These are phyloP conservation scores for Chinchilla lanigera DNA, from an alignment of 2,113 vertebrate genomes.

Conservation along the genomic window DNA sequence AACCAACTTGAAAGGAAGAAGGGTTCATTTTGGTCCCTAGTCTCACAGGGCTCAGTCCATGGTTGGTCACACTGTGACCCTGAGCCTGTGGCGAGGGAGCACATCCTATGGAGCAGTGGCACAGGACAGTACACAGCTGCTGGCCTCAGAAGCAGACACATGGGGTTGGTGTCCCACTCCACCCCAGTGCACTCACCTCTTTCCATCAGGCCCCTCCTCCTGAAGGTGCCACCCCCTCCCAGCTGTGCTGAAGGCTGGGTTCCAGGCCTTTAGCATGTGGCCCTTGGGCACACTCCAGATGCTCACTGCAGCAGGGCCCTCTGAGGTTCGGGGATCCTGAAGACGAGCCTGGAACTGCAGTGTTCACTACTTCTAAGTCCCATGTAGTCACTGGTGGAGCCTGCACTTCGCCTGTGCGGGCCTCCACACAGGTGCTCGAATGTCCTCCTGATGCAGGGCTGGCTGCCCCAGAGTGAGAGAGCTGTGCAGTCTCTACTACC, in stretches of 20 bases:
- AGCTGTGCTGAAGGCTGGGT: neutral
- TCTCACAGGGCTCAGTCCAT: neutral
- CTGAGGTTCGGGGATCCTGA: neutral
- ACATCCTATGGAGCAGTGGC: neutral
- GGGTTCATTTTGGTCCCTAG: neutral
- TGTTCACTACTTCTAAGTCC: neutral
- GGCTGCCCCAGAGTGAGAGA: neutral
- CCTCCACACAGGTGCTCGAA: no score
- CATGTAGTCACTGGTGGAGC: accelerated
- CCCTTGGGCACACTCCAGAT: neutral
- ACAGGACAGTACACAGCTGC: neutral
- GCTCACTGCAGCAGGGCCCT: no score
- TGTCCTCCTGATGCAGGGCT: neutral
- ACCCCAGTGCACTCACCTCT: neutral
- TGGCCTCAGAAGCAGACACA: neutral
- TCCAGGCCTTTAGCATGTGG: neutral
- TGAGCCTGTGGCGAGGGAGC: neutral
- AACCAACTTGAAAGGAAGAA: neutral
- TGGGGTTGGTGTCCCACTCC: neutral
- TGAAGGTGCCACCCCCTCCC: neutral
- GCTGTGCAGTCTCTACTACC: no score
- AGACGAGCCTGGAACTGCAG: neutral
- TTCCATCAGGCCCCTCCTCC: neutral
- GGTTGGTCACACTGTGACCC: neutral
- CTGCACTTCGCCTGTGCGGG: no score